phyloP scores from a whole-genome alignment of 1,140 invertebrate species.

The Chrysoperla carnea region DNA sequence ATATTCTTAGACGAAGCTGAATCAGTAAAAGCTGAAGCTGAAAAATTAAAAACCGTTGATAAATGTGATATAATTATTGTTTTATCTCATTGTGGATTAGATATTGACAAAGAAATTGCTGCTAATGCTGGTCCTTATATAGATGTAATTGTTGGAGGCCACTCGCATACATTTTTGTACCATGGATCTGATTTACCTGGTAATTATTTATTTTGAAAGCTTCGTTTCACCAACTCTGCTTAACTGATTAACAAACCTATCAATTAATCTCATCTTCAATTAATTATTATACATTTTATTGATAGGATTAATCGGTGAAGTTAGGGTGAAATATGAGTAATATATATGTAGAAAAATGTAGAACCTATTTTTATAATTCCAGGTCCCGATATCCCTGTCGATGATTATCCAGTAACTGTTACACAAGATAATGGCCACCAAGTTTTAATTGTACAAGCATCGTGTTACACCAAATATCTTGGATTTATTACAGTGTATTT shows the following conservation, averaged over 20 bases:
- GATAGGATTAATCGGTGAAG: no score
- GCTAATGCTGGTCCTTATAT: slow-evolving; percentile 37
- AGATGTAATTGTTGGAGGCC: slow-evolving; percentile 72
- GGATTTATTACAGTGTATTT: slow-evolving; percentile 57
- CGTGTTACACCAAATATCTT: slow-evolving; percentile 52
- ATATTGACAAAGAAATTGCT: slow-evolving; percentile 45
- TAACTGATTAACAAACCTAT: no score
- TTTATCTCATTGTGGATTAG: slow-evolving; percentile 38
- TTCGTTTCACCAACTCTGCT: no score
- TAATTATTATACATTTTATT: no score
- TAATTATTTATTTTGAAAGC: background rate
- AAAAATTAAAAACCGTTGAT: slow-evolving; percentile 20
- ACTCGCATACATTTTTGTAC: slow-evolving; percentile 45
- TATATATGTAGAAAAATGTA: no score
- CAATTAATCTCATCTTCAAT: no score
- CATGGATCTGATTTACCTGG: slow-evolving; percentile 18
- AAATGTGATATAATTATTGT: slow-evolving; percentile 22
- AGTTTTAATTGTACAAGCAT: slow-evolving; percentile 54
- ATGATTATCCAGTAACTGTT: slow-evolving; percentile 31
- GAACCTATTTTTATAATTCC: no score
- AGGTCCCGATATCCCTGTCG: slow-evolving; percentile 25
- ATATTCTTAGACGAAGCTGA: slow-evolving; percentile 27
- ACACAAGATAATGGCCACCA: slow-evolving; percentile 25
- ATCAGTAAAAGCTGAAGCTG: slow-evolving; percentile 19
- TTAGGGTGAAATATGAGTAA: no score